Base-by-base conservation (phyloP, 1,140 invertebrate genomes). In the Pteromalus puparum region DNA sequence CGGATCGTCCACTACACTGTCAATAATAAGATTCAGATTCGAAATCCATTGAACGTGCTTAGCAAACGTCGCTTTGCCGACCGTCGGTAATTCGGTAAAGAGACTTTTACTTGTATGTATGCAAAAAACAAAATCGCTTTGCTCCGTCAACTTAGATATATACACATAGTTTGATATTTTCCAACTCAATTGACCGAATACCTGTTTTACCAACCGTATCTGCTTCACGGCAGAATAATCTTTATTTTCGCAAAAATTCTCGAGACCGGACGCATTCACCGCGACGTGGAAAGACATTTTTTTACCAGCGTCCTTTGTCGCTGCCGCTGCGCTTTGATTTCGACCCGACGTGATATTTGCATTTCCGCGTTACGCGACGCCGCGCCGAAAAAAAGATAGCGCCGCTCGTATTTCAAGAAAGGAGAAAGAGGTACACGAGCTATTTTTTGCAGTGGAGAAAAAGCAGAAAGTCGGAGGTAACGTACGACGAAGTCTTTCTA, bases 341-440 rank as follows among this genome's bases (percentile, higher is more conserved):
- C 28, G 67, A 72, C 30, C 9, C 24, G 10, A 13, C 26, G 26
- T 24, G 68, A 46, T 72, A 28, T 81, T 72, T 81, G 79, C 79
- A 81, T 72, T 81, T 81, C 10, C 68, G 67, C 26, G 79, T 72
- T 72, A 24, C 13, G 24, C 67, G 68, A 12, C 34, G 68, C 28
- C 2, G 15, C 68, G 10, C 10, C n/a, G 30, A 67, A 79, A 70
- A 24, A 73, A 72, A 73, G 42, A 18, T 72, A 38, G 46, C 5
- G 6, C 0, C 15, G 53, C 30, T 34, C 46, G 34, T 28, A 53
- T 82, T 82, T 73, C 68, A 48, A 12, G 30, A 34, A 13, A 28
- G 18, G 21, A 72, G 30, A 72, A 72, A 28, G 28, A 70, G 12
- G 26, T 28, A 12, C 12, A 15, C 9, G 15, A 12, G 9, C 7